Evolutionary conservation across 2,797 vertebrate genomes (phyloP).

Genomic region (Falco biarmicus): DNA sequence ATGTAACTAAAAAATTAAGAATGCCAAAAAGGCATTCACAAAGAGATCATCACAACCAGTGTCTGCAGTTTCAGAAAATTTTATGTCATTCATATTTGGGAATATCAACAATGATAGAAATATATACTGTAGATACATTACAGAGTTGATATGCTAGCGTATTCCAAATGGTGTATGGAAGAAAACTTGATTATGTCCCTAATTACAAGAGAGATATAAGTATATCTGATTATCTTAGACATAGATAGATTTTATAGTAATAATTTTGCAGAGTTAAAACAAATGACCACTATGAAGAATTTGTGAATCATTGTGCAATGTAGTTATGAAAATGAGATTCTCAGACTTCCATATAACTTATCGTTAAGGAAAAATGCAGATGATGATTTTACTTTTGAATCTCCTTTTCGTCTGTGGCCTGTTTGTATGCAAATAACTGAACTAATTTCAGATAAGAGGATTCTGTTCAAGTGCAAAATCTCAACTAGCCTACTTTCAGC

Average conservation of each 20-base stretch:
- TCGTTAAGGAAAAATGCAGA: slow-evolving; percentile 65
- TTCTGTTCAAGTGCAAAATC: slow-evolving; percentile 51
- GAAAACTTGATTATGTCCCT: neutral
- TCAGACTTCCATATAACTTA: neutral
- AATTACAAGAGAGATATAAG: neutral
- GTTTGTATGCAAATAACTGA: slow-evolving; percentile 58
- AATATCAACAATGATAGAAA: neutral
- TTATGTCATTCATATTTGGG: neutral
- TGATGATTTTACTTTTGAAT: slow-evolving; percentile 55
- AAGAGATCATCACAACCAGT: neutral
- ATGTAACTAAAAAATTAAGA: neutral
- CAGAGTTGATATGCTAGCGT: neutral
- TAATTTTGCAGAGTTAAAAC: neutral
- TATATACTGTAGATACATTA: neutral
- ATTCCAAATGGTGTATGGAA: neutral
- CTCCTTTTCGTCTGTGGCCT: slow-evolving; percentile 49
- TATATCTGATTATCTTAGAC: neutral
- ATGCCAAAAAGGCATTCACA: neutral
- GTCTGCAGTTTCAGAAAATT: neutral
- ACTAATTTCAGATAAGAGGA: slow-evolving; percentile 58
- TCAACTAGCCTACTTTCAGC: slow-evolving; percentile 2
- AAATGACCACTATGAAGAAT: neutral
- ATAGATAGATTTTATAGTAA: neutral
- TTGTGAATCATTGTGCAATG: neutral
- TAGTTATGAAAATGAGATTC: slow-evolving; percentile 18